These are phyloP conservation scores for Crossocerus cetratus DNA, from an alignment of 2,888 invertebrate genomes.

Conservation along the genomic window DNA sequence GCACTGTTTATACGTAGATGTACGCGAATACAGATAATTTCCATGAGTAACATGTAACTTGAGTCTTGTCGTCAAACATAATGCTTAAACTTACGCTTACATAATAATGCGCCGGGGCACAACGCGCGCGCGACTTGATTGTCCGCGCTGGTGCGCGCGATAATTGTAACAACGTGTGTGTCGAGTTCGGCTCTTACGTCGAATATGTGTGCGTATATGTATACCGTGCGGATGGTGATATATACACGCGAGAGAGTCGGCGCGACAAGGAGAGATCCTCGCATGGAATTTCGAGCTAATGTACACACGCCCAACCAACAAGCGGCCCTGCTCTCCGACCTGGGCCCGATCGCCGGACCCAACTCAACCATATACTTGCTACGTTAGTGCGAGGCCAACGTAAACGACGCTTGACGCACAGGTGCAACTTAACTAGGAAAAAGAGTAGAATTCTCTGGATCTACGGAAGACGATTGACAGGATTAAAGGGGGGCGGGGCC, in stretches of 20 bases:
- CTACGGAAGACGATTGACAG: too few relatives aligned
- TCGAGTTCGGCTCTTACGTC: slow-evolving; percentile 32
- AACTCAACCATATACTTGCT: too few relatives aligned
- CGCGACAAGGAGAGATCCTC: slow-evolving; percentile 28
- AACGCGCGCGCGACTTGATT: too few relatives aligned
- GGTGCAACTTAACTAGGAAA: too few relatives aligned
- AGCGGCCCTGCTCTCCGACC: not conserved
- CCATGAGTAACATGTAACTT: slow-evolving; percentile 33
- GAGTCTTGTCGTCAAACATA: slow-evolving; percentile 51
- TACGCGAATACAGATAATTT: slow-evolving; percentile 44
- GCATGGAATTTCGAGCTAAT: not conserved
- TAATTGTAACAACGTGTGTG: slow-evolving; percentile 51
- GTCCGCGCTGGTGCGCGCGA: slow-evolving; percentile 38
- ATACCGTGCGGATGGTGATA: slow-evolving; percentile 50
- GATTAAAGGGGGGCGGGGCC: too few relatives aligned
- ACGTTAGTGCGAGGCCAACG: too few relatives aligned
- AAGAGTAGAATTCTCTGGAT: too few relatives aligned
- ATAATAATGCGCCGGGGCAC: slow-evolving; percentile 47
- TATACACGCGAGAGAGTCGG: slow-evolving; percentile 57
- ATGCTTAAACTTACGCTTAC: slow-evolving; percentile 58
- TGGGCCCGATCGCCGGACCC: not conserved
- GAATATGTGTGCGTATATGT: slow-evolving; percentile 29
- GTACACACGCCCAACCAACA: not conserved
- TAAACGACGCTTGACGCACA: too few relatives aligned
- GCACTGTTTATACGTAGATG: slow-evolving; percentile 44